Evolutionary conservation across 2,888 invertebrate genomes (phyloP).

Genomic region (Agrotis puta): DNA sequence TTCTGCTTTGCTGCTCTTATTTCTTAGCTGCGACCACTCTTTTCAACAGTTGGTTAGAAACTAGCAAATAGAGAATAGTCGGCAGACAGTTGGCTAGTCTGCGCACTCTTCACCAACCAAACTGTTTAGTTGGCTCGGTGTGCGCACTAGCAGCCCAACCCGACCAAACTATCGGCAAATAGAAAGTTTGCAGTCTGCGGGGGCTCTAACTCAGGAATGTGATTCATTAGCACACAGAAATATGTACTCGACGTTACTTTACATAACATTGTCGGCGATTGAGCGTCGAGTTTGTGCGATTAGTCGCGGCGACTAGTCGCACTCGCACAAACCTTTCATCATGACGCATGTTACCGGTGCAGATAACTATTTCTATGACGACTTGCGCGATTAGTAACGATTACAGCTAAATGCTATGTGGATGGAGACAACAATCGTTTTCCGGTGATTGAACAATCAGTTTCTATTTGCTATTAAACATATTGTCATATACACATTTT

Average conservation of each 20-base stretch:
- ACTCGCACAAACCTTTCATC: slow-evolving; percentile 19
- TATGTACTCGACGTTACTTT: slow-evolving; percentile 13
- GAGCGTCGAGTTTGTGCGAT: not conserved
- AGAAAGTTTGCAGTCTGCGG: no score
- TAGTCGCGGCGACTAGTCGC: slow-evolving; percentile 35
- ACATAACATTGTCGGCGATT: slow-evolving; percentile 16
- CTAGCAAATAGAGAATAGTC: no score
- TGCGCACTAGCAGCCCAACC: no score
- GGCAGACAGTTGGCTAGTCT: no score
- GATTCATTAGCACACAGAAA: not conserved
- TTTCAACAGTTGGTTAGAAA: no score
- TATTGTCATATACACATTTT: no score
- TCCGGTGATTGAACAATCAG: not conserved
- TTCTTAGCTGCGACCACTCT: no score
- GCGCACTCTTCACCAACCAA: no score
- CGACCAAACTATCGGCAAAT: no score
- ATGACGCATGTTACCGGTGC: slow-evolving; percentile 23
- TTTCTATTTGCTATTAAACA: not conserved
- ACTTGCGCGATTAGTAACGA: slow-evolving; percentile 6
- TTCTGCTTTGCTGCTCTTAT: no score
- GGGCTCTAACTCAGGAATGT: not conserved
- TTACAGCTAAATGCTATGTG: not conserved
- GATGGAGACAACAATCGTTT: not conserved
- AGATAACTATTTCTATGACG: slow-evolving; percentile 53
- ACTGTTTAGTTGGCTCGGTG: no score